Evolutionary conservation across 2,113 vertebrate genomes (phyloP).

Genomic region (Mus pahari): DNA sequence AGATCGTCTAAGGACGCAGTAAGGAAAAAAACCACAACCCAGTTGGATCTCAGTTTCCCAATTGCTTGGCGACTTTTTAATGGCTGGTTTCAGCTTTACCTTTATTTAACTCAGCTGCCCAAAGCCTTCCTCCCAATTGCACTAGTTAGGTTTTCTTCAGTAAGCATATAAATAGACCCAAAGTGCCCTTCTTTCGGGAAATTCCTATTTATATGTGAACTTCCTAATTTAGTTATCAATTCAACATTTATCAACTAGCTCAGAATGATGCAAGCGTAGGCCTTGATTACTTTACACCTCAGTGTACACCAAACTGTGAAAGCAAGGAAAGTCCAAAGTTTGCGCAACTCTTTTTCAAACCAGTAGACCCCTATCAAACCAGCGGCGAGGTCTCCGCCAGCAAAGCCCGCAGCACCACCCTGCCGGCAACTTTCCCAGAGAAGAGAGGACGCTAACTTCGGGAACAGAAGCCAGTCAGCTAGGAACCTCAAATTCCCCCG

Average conservation of each 20-base stretch:
- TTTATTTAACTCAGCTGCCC: neutral
- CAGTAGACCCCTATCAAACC: neutral
- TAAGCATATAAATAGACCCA: neutral
- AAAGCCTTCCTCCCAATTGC: neutral
- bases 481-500: too few species aligned
- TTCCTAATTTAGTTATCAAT: neutral
- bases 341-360: neutral
- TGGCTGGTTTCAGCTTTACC: neutral
- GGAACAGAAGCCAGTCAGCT: accelerated
- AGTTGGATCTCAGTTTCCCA: slow-evolving; percentile 3
- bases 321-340: neutral
- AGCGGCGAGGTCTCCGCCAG: too few species aligned
- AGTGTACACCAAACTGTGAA: neutral
- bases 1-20: slow-evolving; percentile 49
- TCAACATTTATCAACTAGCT: neutral
- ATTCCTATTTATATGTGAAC: neutral
- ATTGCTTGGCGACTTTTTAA: neutral
- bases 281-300: neutral
- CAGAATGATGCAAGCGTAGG: neutral
- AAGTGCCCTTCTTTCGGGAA: neutral
- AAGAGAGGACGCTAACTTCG: neutral
- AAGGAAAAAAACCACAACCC: slow-evolving; percentile 24
- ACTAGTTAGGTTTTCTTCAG: neutral
- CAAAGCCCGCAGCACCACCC: neutral
- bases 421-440: neutral